Evolutionary conservation across 2,113 vertebrate genomes (phyloP).

Genomic region (Pluvianellus socialis): DNA sequence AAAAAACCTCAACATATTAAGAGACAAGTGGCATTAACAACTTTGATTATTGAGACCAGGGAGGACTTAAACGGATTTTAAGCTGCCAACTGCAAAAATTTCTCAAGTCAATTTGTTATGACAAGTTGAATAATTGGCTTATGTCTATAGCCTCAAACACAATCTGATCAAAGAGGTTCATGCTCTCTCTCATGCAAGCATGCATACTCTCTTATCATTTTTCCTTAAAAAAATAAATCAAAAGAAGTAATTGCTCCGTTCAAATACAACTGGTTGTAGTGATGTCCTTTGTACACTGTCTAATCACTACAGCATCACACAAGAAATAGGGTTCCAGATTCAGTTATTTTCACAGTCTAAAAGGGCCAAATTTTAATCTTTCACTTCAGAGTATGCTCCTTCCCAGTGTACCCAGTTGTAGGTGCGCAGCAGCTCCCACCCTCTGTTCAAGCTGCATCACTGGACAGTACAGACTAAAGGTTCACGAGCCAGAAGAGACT

Average conservation of each 20-base stretch:
- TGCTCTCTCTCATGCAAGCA: neutral
- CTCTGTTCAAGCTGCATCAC: neutral
- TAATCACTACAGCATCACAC: neutral
- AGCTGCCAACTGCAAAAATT: neutral
- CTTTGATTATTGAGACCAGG: neutral
- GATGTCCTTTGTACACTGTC: neutral
- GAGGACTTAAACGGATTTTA: neutral
- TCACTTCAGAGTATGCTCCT: neutral
- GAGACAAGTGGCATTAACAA: neutral
- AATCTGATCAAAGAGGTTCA: neutral
- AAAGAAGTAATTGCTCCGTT: neutral
- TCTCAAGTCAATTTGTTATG: neutral
- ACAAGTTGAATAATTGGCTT: neutral
- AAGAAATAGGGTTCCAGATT: neutral
- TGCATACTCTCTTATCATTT: neutral
- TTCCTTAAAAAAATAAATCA: neutral
- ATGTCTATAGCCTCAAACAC: neutral
- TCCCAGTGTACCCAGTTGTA: neutral
- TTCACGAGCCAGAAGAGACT: neutral
- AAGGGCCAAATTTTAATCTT: neutral
- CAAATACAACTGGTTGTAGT: neutral
- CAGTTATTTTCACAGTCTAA: neutral
- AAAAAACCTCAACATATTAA: neutral
- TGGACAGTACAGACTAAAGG: neutral
- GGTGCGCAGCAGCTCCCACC: neutral